Percentiles rank a stretch among this genome's conserved stretches.
These are phyloP conservation scores for Gymnobelideus leadbeateri DNA, from an alignment of 2,113 vertebrate genomes.

Conservation along the genomic window DNA sequence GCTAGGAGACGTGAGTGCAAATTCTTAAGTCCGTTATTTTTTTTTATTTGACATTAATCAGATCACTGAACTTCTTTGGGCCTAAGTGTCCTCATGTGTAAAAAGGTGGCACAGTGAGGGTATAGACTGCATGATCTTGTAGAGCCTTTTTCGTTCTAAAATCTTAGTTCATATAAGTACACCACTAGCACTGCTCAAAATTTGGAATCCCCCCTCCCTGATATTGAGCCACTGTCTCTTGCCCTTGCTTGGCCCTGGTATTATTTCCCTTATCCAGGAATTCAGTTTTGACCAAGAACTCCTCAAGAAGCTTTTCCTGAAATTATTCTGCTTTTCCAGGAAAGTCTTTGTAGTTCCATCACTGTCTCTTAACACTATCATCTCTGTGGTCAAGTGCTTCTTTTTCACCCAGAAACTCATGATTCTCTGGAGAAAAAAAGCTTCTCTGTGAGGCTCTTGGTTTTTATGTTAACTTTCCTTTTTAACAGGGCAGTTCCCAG, in stretches of 20 bases:
- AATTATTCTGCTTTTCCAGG: neutral
- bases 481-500: neutral
- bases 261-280: neutral
- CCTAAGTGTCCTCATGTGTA: neutral
- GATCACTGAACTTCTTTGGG: neutral
- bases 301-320: neutral
- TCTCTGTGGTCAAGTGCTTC: neutral
- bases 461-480: neutral
- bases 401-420: neutral
- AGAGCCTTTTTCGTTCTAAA: neutral
- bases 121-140: neutral
- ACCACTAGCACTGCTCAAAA: neutral
- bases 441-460: fast-evolving
- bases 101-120: neutral
- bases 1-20: neutral
- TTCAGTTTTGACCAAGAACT: neutral
- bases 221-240: neutral
- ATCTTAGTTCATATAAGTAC: neutral
- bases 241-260: neutral
- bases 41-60: neutral
- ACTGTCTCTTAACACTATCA: neutral
- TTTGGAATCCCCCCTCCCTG: neutral
- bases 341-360: neutral
- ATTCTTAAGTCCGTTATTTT: neutral
- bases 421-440: neutral